Conservation (phyloP, 2,797 vertebrate species). For the Cryptoblepharus egeriae region DNA sequence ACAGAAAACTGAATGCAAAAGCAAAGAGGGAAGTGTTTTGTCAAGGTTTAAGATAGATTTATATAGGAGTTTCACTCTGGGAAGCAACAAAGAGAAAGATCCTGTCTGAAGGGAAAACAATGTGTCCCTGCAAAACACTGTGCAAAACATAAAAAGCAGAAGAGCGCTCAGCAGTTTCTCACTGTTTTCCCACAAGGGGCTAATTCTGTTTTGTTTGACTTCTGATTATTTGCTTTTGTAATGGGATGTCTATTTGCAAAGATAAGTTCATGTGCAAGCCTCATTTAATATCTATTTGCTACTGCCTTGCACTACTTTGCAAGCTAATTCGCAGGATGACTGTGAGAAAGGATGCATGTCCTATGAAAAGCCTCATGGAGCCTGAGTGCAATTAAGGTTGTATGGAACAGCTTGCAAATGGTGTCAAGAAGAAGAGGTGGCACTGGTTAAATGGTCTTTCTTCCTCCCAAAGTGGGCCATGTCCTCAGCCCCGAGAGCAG, state of each 20-base stretch:
- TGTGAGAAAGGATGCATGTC: conserved; percentile 8
- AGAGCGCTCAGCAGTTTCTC: background rate
- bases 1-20: background rate
- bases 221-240: conserved; percentile 40
- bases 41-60: background rate
- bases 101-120: background rate
- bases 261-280: conserved; percentile 21
- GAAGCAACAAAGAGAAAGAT: background rate
- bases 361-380: conserved; percentile 1
- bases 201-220: conserved; percentile 22
- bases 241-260: conserved; percentile 35
- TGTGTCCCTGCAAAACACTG: background rate
- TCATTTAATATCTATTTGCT: conserved; percentile 35
- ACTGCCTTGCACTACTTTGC: background rate
- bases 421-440: conserved; percentile 13
- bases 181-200: background rate
- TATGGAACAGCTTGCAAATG: conserved; percentile 29
- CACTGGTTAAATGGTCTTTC: conserved; percentile 13
- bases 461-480: background rate
- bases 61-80: background rate
- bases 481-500: background rate
- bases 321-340: conserved; percentile 22
- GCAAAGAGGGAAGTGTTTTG: background rate
- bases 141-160: conserved; percentile 3
- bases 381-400: conserved; percentile 16